Conservation (phyloP, 2,797 vertebrate species). For the Galagoides demidoff region DNA sequence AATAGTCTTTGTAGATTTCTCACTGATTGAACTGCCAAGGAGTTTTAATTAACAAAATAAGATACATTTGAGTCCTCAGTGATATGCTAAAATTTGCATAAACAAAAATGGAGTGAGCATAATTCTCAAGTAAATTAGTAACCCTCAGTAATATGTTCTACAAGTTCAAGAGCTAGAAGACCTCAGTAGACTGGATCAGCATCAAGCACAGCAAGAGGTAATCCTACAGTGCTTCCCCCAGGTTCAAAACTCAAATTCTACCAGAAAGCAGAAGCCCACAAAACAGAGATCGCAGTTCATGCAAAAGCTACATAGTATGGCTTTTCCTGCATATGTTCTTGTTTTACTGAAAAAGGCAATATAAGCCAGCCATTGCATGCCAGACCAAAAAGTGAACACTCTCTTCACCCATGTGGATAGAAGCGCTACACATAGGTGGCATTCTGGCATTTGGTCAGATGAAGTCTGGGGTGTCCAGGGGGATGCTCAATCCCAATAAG, state of each 20-base stretch:
- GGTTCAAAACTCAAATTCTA: not conserved
- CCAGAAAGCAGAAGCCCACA: not conserved
- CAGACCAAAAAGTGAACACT: not conserved
- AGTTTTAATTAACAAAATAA: not conserved
- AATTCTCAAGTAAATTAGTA: not conserved
- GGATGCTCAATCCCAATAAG: not conserved
- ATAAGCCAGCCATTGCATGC: not conserved
- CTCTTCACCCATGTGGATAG: not conserved
- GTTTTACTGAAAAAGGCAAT: slow-evolving; percentile 27
- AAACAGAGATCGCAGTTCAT: not conserved
- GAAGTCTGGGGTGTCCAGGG: not conserved
- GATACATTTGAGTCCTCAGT: not conserved
- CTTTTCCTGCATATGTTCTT: not conserved
- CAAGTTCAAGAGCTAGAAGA: not conserved
- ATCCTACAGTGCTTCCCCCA: not conserved
- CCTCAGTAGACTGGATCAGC: not conserved
- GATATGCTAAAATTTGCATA: not conserved
- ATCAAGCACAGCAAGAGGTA: not conserved
- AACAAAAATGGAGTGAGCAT: not conserved
- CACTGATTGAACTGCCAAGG: not conserved
- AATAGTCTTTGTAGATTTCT: not conserved
- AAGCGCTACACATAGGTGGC: not conserved
- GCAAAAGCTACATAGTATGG: not conserved
- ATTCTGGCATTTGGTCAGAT: not conserved
- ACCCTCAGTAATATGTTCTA: not conserved